Evolutionary conservation across 2,888 invertebrate genomes (phyloP), one percentile per base, ranked within the genome.

Genomic region (Trachelus tabidus): DNA sequence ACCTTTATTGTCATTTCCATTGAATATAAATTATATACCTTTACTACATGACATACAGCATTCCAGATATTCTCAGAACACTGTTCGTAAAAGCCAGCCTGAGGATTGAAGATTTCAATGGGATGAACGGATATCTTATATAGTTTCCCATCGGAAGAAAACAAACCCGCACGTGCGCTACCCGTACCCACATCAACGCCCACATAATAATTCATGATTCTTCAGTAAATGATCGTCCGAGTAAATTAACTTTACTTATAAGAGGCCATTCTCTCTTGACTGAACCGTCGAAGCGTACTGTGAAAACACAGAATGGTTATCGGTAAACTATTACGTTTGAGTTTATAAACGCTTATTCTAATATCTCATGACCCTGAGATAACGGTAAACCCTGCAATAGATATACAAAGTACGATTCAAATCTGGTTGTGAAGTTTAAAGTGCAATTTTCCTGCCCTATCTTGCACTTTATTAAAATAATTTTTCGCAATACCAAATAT

Each of bases 131-230:
- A 93, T 73, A 94, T 92, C 82, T 94, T 93, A 11, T 94, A 81
- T 56, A 97, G 93, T 88, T 94, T 94, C 3, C 98, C 98, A 77
- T 92, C 90, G 11, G 93, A 92, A 77, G 94, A 92, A 6, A 98
- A 96, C 68, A 98, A 92, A 4, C 96, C 98, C 11, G 97, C 98
- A 83, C 99, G 93, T 0, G 94, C 97, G 92, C 98, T 98, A 23
- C 96, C 96, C 2, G 98, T 98, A 9, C 99, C 99, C 69, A 98
- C 98, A 92, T 99, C 99, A 15, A 98, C 97, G 79, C 97, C 97
- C 87, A 97, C 93, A 90, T 96, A 97, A 90, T 94, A 95, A 79
- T 88, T 87, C 89, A 88, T 90, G 31, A 31, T 79, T 79, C 68
- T 78, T 76, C 35, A 80, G 56, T 56, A 23, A 56, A 23, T 9